Evolutionary conservation across 2,888 invertebrate species (phyloP).

Genomic region (Portevinia maculata): DNA sequence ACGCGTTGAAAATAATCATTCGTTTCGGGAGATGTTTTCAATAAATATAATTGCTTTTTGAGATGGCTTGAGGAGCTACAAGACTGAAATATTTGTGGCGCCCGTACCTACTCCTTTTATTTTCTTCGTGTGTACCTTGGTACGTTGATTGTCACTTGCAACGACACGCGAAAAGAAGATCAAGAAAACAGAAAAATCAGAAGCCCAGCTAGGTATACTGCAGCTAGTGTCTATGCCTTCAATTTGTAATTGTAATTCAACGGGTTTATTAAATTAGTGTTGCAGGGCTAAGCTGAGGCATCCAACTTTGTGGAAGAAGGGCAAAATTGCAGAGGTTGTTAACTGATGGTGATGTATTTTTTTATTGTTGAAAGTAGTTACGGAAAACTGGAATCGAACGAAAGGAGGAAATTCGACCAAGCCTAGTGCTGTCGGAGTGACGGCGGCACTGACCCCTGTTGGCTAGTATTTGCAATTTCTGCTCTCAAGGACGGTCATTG

Average conservation of each 20-base stretch:
- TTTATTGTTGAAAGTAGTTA: conserved; percentile 27
- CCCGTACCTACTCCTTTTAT: conserved; percentile 50
- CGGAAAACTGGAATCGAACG: conserved; percentile 58
- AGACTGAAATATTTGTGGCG: conserved; percentile 59
- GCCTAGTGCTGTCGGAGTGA: conserved; percentile 29
- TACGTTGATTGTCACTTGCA: conserved; percentile 39
- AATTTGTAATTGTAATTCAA: conserved; percentile 13
- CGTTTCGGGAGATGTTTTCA: conserved; percentile 63
- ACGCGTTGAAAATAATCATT: conserved; percentile 58
- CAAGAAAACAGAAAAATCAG: conserved; percentile 32
- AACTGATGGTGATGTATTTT: conserved; percentile 28
- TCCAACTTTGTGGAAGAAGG: conserved; percentile 18
- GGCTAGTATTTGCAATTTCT: conserved; percentile 63
- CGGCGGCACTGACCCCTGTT: conserved; percentile 68
- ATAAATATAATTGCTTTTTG: conserved; percentile 66
- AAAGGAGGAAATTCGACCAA: conserved; percentile 67
- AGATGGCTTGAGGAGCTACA: conserved; percentile 28
- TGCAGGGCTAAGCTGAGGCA: conserved; percentile 1
- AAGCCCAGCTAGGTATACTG: conserved; percentile 41
- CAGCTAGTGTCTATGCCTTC: conserved; percentile 14
- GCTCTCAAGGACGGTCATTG: conserved; percentile 71
- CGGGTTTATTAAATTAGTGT: not conserved
- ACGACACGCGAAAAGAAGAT: conserved; percentile 11
- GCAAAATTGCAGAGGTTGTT: conserved; percentile 58
- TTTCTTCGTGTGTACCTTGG: not conserved